A percentile compares a stretch with the other conserved stretches of the same genome.
These are phyloP conservation scores for Crocodylus rhombifer DNA, from an alignment of 2,797 vertebrate species.

Conservation along the genomic window DNA sequence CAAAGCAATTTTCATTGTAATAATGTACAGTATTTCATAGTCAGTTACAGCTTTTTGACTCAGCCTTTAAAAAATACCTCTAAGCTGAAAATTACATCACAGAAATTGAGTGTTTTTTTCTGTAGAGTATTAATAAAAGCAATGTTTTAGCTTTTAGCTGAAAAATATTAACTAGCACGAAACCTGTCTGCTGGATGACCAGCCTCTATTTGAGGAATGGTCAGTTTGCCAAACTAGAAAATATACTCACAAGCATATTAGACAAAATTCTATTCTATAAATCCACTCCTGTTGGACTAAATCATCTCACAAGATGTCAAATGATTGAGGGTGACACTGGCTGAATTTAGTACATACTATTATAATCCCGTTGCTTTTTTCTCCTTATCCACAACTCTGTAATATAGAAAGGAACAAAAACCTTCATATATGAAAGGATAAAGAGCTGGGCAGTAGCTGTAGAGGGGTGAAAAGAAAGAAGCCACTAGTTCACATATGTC, in stretches of 20 bases:
- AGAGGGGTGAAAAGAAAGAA: not conserved
- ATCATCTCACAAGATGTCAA: not conserved
- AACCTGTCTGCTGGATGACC: not conserved
- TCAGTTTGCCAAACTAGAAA: not conserved
- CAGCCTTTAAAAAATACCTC: not conserved
- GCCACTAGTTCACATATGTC: not conserved
- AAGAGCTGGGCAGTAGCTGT: not conserved
- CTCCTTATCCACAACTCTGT: fast-evolving
- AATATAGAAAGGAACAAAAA: not conserved
- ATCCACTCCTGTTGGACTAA: not conserved
- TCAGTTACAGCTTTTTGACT: not conserved
- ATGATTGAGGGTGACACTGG: not conserved
- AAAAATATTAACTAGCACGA: not conserved
- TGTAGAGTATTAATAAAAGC: not conserved
- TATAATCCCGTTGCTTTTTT: not conserved
- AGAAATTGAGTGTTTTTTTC: not conserved
- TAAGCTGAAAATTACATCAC: not conserved
- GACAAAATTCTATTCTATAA: not conserved
- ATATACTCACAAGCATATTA: not conserved
- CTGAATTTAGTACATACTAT: not conserved
- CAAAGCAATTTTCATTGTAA: not conserved
- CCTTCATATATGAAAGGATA: fast-evolving
- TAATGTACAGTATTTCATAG: not conserved
- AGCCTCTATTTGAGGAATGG: not conserved
- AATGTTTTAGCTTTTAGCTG: not conserved